Percentiles rank a stretch among this genome's conserved stretches.
phyloP scores from a whole-genome alignment of 2,113 vertebrate species.

The Ceyx margarethae region DNA sequence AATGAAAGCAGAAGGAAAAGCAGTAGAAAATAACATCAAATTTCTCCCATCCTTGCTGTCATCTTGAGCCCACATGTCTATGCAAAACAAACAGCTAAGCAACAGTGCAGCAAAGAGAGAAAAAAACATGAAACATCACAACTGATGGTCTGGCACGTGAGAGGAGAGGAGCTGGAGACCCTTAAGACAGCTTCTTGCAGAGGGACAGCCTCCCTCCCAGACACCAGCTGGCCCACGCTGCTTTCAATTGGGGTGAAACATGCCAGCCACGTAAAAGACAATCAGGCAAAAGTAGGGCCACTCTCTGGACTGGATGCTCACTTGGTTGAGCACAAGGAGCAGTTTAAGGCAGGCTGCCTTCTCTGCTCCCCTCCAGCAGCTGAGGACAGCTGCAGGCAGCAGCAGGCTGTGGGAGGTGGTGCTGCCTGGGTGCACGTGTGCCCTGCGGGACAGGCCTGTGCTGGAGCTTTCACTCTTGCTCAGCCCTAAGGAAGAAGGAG shows the following conservation, averaged over 20 bases:
- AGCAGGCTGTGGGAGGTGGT: fast-evolving
- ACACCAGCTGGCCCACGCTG: fast-evolving
- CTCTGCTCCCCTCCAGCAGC: fast-evolving
- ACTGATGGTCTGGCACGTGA: fast-evolving
- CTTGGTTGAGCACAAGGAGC: not conserved
- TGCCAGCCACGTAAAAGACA: fast-evolving
- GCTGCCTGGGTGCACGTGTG: not conserved
- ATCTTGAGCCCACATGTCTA: not conserved
- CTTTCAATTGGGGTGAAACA: not conserved
- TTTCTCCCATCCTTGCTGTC: not conserved
- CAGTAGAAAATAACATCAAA: not conserved
- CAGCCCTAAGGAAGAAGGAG: not conserved
- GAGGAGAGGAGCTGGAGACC: not conserved
- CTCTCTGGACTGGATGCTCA: fast-evolving
- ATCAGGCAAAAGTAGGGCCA: fast-evolving
- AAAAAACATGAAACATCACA: fast-evolving
- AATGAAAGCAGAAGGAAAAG: not conserved
- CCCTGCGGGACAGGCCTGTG: not conserved
- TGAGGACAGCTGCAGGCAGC: fast-evolving
- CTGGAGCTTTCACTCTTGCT: not conserved
- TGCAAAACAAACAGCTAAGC: not conserved
- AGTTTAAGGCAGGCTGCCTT: not conserved
- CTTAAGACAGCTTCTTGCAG: fast-evolving
- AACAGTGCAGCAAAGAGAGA: not conserved
- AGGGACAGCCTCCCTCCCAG: not conserved